Percentiles rank a stretch among this genome's conserved stretches.
Evolutionary conservation across 1,140 invertebrate genomes (phyloP).

Genomic region (Eumaeus atala): DNA sequence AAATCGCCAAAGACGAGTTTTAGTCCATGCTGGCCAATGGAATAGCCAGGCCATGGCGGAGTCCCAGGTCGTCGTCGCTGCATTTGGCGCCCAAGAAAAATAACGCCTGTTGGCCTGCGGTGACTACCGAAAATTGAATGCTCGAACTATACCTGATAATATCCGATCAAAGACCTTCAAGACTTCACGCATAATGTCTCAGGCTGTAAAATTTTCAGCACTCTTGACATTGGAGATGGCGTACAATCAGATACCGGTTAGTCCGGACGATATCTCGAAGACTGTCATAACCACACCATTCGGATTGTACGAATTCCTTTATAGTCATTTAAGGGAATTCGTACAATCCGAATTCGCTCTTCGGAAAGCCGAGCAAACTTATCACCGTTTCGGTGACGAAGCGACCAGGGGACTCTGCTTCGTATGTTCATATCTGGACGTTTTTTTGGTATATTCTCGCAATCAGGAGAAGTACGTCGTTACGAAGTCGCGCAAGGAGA

Average conservation of each 20-base stretch:
- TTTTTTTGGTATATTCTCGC: background rate
- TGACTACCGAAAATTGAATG: background rate
- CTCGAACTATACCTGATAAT: slow-evolving; percentile 2
- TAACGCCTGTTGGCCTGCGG: background rate
- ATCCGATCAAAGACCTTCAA: slow-evolving; percentile 1
- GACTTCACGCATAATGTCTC: background rate
- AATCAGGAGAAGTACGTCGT: background rate
- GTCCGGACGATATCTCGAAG: background rate
- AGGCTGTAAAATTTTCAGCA: background rate
- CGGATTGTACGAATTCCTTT: background rate
- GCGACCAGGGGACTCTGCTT: background rate
- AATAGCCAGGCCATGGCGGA: background rate
- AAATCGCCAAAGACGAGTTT: background rate
- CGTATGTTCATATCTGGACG: background rate
- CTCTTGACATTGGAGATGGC: background rate
- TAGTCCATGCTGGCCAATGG: background rate
- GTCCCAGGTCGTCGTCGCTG: background rate
- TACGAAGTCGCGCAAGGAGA: too few species aligned
- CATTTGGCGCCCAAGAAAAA: background rate
- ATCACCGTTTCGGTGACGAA: background rate
- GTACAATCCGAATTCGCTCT: background rate
- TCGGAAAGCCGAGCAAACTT: background rate
- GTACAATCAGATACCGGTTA: background rate
- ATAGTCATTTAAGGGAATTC: too few species aligned
- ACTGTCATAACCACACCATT: background rate